These are phyloP conservation scores for Mythimna albipuncta DNA, from an alignment of 2,888 invertebrate species.

Conservation along the genomic window DNA sequence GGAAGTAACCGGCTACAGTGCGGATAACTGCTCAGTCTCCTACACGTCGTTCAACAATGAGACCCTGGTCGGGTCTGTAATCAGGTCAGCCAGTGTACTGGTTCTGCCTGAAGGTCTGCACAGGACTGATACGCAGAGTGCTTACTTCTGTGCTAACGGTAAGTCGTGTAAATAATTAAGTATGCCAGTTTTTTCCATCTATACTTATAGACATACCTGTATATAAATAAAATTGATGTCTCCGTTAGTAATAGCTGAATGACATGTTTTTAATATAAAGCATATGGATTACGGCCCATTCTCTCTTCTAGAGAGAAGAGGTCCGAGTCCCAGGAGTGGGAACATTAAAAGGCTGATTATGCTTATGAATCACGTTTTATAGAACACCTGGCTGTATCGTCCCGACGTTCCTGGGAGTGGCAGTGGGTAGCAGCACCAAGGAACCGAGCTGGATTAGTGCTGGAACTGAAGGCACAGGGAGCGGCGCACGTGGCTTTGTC, in stretches of 20 bases:
- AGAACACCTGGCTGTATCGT: constrained; percentile 92
- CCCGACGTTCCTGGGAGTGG: constrained; percentile 91
- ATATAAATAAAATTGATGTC: no score
- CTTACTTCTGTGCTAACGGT: constrained; percentile 93
- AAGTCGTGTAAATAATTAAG: constrained; percentile 63
- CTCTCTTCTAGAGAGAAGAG: no score
- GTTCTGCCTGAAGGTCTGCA: constrained; percentile 92
- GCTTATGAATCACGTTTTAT: constrained; percentile 57
- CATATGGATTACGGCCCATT: no score
- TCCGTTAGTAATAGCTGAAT: no score
- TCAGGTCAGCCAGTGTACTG: constrained; percentile 91
- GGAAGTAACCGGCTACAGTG: constrained; percentile 92
- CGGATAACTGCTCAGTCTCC: constrained; percentile 91
- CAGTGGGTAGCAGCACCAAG: constrained; percentile 92
- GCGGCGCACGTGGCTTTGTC: constrained; percentile 91
- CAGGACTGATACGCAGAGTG: constrained; percentile 92
- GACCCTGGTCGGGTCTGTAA: constrained; percentile 91
- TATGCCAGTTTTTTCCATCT: background rate
- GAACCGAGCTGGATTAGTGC: constrained; percentile 91
- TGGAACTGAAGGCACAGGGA: constrained; percentile 90
- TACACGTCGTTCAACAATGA: constrained; percentile 90
- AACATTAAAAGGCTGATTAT: no score
- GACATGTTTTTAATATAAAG: no score
- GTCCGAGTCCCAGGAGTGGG: no score
- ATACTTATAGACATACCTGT: no score